phyloP scores from a whole-genome alignment of 2,113 vertebrate species.

The Tetrax tetrax region DNA sequence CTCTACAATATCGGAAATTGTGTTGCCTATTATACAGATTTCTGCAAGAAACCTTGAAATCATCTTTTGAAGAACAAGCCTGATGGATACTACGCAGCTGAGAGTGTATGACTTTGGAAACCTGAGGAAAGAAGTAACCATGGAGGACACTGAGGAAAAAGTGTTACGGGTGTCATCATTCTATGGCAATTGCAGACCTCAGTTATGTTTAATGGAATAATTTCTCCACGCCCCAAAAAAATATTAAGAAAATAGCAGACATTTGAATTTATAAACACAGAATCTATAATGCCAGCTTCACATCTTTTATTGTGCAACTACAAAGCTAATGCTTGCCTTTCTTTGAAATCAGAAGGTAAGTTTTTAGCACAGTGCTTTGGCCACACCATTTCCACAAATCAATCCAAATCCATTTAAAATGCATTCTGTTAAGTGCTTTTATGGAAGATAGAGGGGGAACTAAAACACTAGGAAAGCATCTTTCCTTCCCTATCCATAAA shows the following conservation, averaged over 20 bases:
- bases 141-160: not conserved
- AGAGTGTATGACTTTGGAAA: not conserved
- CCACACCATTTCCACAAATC: not conserved
- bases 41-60: not conserved
- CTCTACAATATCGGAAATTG: not conserved
- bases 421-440: conserved; percentile 40
- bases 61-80: not conserved
- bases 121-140: not conserved
- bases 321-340: not conserved
- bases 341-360: not conserved
- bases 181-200: not conserved
- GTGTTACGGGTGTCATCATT: not conserved
- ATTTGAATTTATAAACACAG: not conserved
- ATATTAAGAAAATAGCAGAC: not conserved
- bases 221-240: not conserved
- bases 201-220: not conserved
- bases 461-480: not conserved
- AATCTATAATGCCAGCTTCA: not conserved
- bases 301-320: not conserved
- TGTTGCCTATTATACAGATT: not conserved
- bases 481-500: not conserved
- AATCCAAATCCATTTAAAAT: conserved; percentile 27
- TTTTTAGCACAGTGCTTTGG: not conserved
- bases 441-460: not conserved
- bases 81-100: not conserved